These are phyloP conservation scores for Bujurquina vittata DNA, from an alignment of 2,113 vertebrate species.

Conservation along the genomic window DNA sequence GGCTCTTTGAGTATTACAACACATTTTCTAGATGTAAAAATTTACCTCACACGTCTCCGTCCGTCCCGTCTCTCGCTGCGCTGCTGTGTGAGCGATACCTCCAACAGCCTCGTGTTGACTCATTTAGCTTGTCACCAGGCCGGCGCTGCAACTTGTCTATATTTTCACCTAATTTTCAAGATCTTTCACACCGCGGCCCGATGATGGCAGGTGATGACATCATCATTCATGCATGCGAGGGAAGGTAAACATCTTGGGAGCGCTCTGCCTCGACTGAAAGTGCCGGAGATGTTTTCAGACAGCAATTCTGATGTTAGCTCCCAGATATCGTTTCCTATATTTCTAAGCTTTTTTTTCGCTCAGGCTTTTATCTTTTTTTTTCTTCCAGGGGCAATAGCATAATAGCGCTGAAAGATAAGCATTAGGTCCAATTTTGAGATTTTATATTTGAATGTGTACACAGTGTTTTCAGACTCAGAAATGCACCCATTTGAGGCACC, in stretches of 20 bases:
- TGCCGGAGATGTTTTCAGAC: slow-evolving; percentile 21
- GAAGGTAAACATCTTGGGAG: slow-evolving; percentile 42
- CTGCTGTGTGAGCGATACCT: slow-evolving; percentile 59
- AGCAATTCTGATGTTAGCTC: slow-evolving; percentile 43
- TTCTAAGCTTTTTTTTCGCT: slow-evolving; percentile 30
- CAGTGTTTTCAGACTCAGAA: slow-evolving; percentile 41
- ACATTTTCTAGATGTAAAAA: slow-evolving; percentile 39
- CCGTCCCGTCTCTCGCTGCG: neutral
- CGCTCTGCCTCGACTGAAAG: neutral
- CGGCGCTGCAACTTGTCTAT: slow-evolving; percentile 13
- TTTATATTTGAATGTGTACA: slow-evolving; percentile 33
- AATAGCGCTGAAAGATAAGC: slow-evolving; percentile 35
- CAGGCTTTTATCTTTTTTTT: slow-evolving; percentile 39
- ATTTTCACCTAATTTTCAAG: slow-evolving; percentile 59
- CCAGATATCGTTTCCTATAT: slow-evolving; percentile 36
- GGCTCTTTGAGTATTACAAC: slow-evolving; percentile 31
- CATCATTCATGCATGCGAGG: slow-evolving; percentile 10
- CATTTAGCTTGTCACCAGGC: slow-evolving; percentile 62
- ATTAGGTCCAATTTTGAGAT: slow-evolving; percentile 40
- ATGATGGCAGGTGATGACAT: slow-evolving; percentile 46
- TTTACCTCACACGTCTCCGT: neutral
- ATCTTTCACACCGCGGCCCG: slow-evolving; percentile 48
- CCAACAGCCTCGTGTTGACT: slow-evolving; percentile 70
- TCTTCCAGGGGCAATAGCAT: slow-evolving; percentile 29
- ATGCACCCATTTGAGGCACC: slow-evolving; percentile 31